These are phyloP conservation scores for Tenthredo notha DNA, from an alignment of 2,888 invertebrate genomes.

Conservation along the genomic window DNA sequence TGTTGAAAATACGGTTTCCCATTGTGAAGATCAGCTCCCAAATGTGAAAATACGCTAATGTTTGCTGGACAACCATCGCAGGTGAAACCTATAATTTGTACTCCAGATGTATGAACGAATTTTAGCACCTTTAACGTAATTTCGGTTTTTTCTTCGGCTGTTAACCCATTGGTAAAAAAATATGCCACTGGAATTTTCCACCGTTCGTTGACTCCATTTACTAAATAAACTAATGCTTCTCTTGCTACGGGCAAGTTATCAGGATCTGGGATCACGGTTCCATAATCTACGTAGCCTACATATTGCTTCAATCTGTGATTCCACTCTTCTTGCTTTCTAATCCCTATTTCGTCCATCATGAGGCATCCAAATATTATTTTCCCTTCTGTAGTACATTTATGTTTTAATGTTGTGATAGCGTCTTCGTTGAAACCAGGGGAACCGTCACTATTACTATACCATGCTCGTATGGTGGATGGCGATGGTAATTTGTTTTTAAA, in stretches of 20 bases:
- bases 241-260: not conserved
- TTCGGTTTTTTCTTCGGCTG: conserved; percentile 6
- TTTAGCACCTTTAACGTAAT: not conserved
- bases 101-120: not conserved
- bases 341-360: conserved; percentile 68
- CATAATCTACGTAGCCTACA: not conserved
- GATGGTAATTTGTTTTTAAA: too few species aligned
- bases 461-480: conserved; percentile 65
- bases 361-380: conserved; percentile 51
- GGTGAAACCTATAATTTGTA: not conserved
- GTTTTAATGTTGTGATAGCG: not conserved
- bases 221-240: not conserved
- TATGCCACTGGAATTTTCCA: conserved; percentile 12
- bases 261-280: not conserved
- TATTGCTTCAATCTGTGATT: conserved; percentile 57
- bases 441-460: conserved; percentile 67
- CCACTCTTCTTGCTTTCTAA: conserved; percentile 63
- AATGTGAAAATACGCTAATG: not conserved
- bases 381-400: not conserved
- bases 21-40: not conserved
- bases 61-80: not conserved
- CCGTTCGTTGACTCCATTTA: not conserved
- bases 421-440: conserved; percentile 66
- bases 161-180: not conserved
- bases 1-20: not conserved